These are phyloP conservation scores for Galeopterus variegatus DNA, from an alignment of 2,113 vertebrate species.

Conservation along the genomic window DNA sequence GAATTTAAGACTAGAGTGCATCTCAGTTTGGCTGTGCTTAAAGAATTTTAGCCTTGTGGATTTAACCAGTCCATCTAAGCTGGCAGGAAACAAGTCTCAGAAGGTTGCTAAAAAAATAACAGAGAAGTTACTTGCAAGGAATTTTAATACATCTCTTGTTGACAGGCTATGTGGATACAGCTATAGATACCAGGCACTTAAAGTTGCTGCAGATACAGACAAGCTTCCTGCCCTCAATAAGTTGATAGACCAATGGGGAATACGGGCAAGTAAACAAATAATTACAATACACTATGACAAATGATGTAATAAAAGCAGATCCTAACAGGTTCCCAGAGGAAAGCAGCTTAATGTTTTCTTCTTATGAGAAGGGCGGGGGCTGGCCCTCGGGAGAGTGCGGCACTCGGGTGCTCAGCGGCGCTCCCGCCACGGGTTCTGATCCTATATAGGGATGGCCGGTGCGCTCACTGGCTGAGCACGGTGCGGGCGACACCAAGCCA, in stretches of 20 bases:
- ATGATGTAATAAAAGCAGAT: background rate
- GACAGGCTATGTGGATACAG: background rate
- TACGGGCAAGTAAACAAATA: conserved; percentile 26
- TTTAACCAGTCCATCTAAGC: background rate
- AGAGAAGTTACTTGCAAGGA: background rate
- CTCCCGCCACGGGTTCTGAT: too few species aligned
- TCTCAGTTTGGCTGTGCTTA: conserved; percentile 43
- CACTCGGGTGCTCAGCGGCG: too few species aligned
- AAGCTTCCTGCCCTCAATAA: conserved; percentile 6
- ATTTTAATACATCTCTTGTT: conserved; percentile 23
- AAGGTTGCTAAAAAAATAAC: background rate
- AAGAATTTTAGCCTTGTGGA: background rate
- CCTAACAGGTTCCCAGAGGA: background rate
- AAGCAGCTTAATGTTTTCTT: background rate
- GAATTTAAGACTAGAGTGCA: conserved; percentile 35
- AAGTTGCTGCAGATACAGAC: background rate
- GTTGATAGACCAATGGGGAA: background rate
- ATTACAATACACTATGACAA: background rate
- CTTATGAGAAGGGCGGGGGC: background rate
- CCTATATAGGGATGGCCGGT: too few species aligned
- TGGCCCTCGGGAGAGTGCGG: too few species aligned
- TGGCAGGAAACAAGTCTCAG: conserved; percentile 49
- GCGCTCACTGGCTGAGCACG: too few species aligned
- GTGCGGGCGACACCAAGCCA: too few species aligned
- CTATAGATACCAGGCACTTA: background rate